phyloP scores from a whole-genome alignment of 2,113 vertebrate species.

The Gracilinanus agilis region DNA sequence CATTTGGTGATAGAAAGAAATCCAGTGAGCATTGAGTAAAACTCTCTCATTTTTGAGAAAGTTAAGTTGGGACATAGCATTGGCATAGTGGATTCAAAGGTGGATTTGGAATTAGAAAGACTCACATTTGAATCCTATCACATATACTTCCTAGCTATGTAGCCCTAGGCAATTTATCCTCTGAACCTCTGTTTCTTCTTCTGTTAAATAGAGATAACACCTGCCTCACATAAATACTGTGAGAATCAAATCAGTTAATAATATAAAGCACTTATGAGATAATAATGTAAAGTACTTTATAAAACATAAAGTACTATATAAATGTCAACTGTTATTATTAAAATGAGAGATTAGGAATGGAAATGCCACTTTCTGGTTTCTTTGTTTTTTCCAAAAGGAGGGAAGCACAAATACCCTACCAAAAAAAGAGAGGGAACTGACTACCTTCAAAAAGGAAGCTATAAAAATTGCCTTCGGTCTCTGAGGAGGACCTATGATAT shows the following conservation, averaged over 20 bases:
- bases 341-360: not conserved
- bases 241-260: not conserved
- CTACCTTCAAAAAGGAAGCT: not conserved
- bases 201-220: not conserved
- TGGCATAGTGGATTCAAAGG: not conserved
- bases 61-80: not conserved
- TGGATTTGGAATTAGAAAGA: not conserved
- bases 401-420: no score
- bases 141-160: not conserved
- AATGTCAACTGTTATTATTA: not conserved
- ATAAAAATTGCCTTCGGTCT: not conserved
- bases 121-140: not conserved
- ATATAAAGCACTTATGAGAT: not conserved
- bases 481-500: not conserved
- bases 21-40: no score
- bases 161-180: not conserved
- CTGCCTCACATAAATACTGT: not conserved
- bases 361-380: no score
- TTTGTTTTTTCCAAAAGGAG: no score
- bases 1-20: no score
- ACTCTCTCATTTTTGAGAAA: not conserved
- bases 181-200: not conserved
- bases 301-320: not conserved
- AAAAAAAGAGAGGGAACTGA: not conserved
- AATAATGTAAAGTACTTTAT: not conserved